Evolutionary conservation across 2,888 invertebrate genomes (phyloP).

Genomic region (Ectemnius cavifrons): DNA sequence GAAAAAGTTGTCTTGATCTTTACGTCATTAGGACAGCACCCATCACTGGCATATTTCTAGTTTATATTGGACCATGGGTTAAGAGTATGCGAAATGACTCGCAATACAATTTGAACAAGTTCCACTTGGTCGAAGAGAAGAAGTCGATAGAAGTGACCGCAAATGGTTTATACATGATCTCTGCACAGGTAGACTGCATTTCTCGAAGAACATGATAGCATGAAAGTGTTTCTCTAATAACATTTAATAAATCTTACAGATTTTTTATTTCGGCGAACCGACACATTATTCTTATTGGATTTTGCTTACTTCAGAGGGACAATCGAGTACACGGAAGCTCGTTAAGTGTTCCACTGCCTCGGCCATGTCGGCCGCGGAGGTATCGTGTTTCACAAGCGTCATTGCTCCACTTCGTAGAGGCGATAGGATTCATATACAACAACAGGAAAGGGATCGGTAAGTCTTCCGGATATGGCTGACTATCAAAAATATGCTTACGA

Average conservation of each 20-base stretch:
- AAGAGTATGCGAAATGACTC: constrained; percentile 67
- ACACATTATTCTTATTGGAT: constrained; percentile 72
- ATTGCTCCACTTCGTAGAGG: constrained; percentile 65
- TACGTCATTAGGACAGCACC: too few relatives aligned
- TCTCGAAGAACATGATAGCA: too few relatives aligned
- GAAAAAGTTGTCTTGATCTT: background rate
- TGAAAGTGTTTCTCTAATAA: background rate
- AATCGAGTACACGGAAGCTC: constrained; percentile 63
- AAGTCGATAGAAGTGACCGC: constrained; percentile 72
- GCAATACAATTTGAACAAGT: constrained; percentile 70
- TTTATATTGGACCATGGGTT: constrained; percentile 73
- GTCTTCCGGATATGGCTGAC: background rate
- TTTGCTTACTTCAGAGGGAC: constrained; percentile 68
- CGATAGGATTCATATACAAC: constrained; percentile 70
- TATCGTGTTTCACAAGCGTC: constrained; percentile 72
- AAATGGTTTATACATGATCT: constrained; percentile 73
- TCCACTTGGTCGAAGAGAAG: constrained; percentile 72
- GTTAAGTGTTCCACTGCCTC: constrained; percentile 70
- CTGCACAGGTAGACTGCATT: constrained; percentile 68
- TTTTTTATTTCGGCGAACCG: constrained; percentile 69
- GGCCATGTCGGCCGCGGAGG: constrained; percentile 66
- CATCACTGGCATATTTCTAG: constrained; percentile 47
- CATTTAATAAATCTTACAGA: constrained; percentile 50
- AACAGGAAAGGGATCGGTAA: constrained; percentile 70
- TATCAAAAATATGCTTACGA: too few relatives aligned